Conservation (phyloP, 2,888 invertebrate species). For the Pelosia muscerda region DNA sequence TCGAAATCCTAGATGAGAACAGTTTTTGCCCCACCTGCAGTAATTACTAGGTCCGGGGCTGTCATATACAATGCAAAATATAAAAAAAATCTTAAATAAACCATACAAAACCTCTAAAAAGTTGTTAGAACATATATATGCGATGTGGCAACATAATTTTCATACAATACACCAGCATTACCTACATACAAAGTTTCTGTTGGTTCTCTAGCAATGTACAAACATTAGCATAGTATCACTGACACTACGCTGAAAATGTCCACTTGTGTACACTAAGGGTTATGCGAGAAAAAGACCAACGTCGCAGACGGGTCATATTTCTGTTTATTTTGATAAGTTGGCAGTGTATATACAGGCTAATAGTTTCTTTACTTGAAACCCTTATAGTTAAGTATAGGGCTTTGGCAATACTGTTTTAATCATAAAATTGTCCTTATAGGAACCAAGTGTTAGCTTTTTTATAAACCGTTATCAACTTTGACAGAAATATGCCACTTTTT, state of each 20-base stretch:
- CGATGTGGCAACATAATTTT: slow-evolving; percentile 34
- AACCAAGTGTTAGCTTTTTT: too few relatives aligned
- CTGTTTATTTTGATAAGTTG: slow-evolving; percentile 17
- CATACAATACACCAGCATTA: slow-evolving; percentile 31
- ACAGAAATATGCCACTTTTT: too few relatives aligned
- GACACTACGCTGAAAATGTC: slow-evolving; percentile 41
- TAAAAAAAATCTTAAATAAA: background rate
- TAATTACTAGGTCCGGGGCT: too few relatives aligned
- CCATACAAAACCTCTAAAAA: background rate
- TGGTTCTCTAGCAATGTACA: slow-evolving; percentile 40
- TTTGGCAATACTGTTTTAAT: background rate
- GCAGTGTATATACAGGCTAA: slow-evolving; percentile 13
- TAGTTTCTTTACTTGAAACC: slow-evolving; percentile 7
- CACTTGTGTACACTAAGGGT: slow-evolving; percentile 59
- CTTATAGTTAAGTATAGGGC: background rate
- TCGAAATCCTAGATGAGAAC: too few relatives aligned
- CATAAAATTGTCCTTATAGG: too few relatives aligned
- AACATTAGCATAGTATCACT: slow-evolving; percentile 48
- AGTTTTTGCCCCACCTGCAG: too few relatives aligned
- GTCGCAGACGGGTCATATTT: slow-evolving; percentile 20
- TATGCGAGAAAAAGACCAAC: slow-evolving; percentile 34
- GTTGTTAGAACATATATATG: slow-evolving; percentile 19
- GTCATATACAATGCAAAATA: too few relatives aligned
- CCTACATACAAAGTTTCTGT: slow-evolving; percentile 43
- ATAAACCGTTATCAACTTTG: too few relatives aligned